Base-by-base conservation (phyloP, 2,888 invertebrate genomes). In the Cantharis flavilabris region DNA sequence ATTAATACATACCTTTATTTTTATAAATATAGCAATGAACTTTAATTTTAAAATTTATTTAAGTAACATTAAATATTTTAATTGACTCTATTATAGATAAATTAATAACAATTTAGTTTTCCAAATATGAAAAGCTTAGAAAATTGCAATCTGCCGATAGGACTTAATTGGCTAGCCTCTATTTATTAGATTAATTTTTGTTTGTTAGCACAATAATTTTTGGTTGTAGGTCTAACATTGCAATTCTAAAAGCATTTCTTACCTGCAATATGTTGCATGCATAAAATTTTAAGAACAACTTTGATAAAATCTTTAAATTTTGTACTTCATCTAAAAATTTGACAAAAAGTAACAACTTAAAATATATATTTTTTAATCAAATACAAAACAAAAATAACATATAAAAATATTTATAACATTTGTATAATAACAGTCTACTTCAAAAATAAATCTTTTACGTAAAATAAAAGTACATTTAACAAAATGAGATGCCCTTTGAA, bases 331-430 rank as follows among this genome's bases (percentile, higher is more conserved):
- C 49, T 49, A 49, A 49, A n/a, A n/a, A 49, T 49, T 49, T 10
- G 30, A 70, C 70, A 70, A 70, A 18, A 28, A 70, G 9, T 70
- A 49, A 26, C 11, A 23, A 64, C 23, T 70, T 13, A 26, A 49
- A n/a, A 20, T 70, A 26, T 70, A 28, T 49, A 33, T 28, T 30
- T 18, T 70, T 13, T 33, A 70, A 70, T 9, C 10, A 71, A 14
- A 73, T 69, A 73, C 4, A 73, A 10, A 73, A 20, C 20, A 67
- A 67, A 65, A 23, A 71, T 16, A 71, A 72, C 26, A 64, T 62
- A 72, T 26, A 65, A 62, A 75, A 18, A 62, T 63, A 28, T 67
- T 76, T 49, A 76, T 65, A 70, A 69, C 65, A 14, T 26, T 76
- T 20, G 75, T 75, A 76, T 62, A 26, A 26, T 26, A 69, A 73